Conservation (phyloP, 2,113 vertebrate genomes). For the Conger conger region DNA sequence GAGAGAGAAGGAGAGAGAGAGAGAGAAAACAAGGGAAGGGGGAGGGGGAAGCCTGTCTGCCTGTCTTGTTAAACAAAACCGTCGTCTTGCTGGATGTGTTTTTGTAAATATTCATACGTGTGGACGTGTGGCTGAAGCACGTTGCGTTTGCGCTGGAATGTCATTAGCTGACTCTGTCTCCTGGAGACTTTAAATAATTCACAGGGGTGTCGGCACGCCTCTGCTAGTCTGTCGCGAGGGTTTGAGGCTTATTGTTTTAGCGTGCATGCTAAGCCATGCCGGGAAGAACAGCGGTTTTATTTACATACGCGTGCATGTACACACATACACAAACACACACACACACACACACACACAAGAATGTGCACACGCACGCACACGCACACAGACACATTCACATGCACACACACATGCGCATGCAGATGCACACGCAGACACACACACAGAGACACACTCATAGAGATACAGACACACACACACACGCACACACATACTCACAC, state of each 20-base stretch:
- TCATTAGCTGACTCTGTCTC: slow-evolving; percentile 51
- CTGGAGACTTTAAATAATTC: slow-evolving; percentile 56
- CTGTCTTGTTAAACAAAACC: slow-evolving; percentile 38
- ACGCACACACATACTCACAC: slow-evolving; percentile 27
- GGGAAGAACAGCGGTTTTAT: background rate
- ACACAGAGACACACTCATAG: background rate
- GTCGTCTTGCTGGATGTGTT: slow-evolving; percentile 36
- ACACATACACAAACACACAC: slow-evolving; percentile 13
- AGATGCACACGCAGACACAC: background rate
- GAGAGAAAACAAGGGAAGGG: background rate
- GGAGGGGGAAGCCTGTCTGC: slow-evolving; percentile 24
- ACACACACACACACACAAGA: slow-evolving; percentile 24
- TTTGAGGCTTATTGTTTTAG: slow-evolving; percentile 43
- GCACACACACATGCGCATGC: slow-evolving; percentile 19
- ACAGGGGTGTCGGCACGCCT: slow-evolving; percentile 39
- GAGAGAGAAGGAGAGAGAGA: no score
- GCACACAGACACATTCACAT: slow-evolving; percentile 8
- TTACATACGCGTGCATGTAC: background rate
- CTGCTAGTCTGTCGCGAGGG: slow-evolving; percentile 33
- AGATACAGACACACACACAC: background rate
- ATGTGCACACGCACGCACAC: no score
- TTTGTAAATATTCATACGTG: slow-evolving; percentile 43
- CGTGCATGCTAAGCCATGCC: background rate
- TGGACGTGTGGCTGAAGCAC: slow-evolving; percentile 39
- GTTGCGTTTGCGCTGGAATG: slow-evolving; percentile 45